These are phyloP conservation scores for Bimastos eiseni DNA, from an alignment of 2,888 invertebrate species.

Conservation along the genomic window DNA sequence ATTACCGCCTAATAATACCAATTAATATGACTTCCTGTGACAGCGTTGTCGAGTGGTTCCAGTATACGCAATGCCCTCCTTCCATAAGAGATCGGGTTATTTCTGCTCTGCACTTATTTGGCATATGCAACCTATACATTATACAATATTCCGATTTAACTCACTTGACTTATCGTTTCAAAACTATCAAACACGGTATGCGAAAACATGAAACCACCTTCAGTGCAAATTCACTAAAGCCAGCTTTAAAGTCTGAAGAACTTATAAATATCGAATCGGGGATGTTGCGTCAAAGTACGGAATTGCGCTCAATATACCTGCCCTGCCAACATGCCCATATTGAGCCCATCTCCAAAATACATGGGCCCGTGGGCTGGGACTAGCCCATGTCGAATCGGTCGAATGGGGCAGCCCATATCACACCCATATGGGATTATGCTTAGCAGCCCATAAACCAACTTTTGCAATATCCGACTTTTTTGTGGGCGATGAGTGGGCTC, in stretches of 20 bases:
- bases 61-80: neutral
- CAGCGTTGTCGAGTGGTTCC: neutral
- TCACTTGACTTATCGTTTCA: constrained; percentile 13
- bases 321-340: no score
- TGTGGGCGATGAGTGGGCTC: no score
- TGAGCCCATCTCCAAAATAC: no score
- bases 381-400: no score
- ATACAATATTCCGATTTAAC: neutral
- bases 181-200: neutral
- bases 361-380: no score
- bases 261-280: neutral
- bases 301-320: no score
- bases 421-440: no score
- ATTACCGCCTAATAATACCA: neutral
- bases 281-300: neutral
- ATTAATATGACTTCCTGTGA: neutral
- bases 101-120: neutral
- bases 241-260: neutral
- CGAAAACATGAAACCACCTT: constrained; percentile 13
- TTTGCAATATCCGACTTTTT: no score
- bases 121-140: neutral
- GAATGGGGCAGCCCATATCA: no score
- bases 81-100: neutral
- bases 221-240: neutral
- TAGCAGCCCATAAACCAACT: no score